These are phyloP conservation scores for Dermatemys mawii DNA, from an alignment of 2,113 vertebrate species.

Conservation along the genomic window DNA sequence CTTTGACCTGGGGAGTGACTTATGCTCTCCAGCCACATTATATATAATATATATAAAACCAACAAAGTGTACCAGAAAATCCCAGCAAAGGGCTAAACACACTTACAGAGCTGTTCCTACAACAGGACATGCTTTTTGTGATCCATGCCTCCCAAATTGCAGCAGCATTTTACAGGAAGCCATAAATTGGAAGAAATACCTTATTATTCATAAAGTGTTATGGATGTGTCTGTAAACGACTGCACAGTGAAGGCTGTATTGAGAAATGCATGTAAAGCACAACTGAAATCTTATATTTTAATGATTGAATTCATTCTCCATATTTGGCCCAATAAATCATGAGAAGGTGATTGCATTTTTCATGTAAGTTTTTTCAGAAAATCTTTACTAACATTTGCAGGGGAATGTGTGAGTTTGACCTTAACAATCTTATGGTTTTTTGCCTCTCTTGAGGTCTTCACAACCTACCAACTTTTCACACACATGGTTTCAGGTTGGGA, in stretches of 20 bases:
- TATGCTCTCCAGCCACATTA: not conserved
- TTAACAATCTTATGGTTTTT: no score
- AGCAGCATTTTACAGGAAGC: slow-evolving; percentile 26
- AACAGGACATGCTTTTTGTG: slow-evolving; percentile 29
- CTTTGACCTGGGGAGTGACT: not conserved
- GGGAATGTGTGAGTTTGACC: not conserved
- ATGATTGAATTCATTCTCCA: not conserved
- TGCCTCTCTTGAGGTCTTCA: not conserved
- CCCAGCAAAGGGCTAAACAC: slow-evolving; percentile 19
- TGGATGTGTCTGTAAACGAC: not conserved
- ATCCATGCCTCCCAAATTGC: slow-evolving; percentile 23
- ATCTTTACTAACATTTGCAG: not conserved
- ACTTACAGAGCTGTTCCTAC: not conserved
- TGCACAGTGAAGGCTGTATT: not conserved
- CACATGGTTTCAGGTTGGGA: not conserved
- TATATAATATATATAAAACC: no score
- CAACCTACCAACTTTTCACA: not conserved
- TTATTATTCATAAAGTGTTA: slow-evolving; percentile 39
- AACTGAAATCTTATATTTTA: not conserved
- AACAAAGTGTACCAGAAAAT: not conserved
- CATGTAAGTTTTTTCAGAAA: not conserved
- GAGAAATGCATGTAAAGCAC: not conserved
- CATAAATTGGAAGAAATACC: slow-evolving; percentile 40
- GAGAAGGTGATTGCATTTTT: not conserved
- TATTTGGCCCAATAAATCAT: not conserved